These are phyloP conservation scores for Lepus townsendii DNA, from an alignment of 2,797 vertebrate genomes.

Conservation along the genomic window DNA sequence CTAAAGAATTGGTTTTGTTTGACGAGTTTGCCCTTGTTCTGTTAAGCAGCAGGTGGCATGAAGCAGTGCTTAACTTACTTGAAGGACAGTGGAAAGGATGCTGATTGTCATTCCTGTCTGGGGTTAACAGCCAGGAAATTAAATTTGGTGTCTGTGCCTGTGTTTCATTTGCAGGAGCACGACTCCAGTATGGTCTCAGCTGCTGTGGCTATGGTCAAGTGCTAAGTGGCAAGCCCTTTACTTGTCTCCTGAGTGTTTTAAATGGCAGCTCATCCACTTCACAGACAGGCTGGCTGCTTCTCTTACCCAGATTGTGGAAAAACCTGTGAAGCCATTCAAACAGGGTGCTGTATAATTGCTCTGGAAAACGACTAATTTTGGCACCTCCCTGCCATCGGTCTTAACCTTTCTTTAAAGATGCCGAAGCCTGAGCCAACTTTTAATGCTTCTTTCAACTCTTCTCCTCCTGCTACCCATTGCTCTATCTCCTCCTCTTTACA, in stretches of 20 bases:
- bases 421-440: not conserved
- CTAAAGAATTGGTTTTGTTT: conserved; percentile 22
- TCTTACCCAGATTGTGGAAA: conserved; percentile 8
- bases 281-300: conserved; percentile 1
- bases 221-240: not conserved
- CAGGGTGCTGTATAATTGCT: not conserved
- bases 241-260: not conserved
- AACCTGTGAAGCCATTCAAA: not conserved
- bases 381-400: not conserved
- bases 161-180: not conserved
- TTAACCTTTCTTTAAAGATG: not conserved
- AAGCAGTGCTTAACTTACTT: conserved; percentile 33
- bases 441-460: not conserved
- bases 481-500: not conserved
- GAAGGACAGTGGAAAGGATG: conserved; percentile 26
- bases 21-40: not conserved
- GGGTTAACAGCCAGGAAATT: conserved; percentile 36
- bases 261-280: not conserved
- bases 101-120: not conserved
- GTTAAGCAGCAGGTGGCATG: not conserved
- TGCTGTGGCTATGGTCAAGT: not conserved
- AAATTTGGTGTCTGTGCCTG: not conserved
- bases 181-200: not conserved
- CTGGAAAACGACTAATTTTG: not conserved
- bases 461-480: not conserved